A percentile compares a stretch with the other conserved stretches of the same genome.
phyloP scores from a whole-genome alignment of 64 coral and sea anemone species.

The Stichodactyla mertensii region DNA sequence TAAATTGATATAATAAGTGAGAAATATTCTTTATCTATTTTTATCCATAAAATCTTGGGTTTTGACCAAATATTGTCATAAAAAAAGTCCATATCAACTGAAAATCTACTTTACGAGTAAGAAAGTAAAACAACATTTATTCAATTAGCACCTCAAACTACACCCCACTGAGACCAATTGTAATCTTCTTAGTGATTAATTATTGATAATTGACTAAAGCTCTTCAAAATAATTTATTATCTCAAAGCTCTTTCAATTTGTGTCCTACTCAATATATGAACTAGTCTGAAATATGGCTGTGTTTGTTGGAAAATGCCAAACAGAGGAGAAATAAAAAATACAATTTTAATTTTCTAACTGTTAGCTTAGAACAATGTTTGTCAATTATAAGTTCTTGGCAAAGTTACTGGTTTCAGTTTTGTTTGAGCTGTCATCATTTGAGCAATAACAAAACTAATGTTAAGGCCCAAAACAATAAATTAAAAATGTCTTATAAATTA shows the following conservation, averaged over 20 bases:
- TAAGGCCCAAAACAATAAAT: too few species aligned
- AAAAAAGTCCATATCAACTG: not conserved
- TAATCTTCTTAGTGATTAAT: not conserved
- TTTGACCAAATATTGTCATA: not conserved
- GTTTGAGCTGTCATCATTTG: not conserved
- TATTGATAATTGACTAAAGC: not conserved
- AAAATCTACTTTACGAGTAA: not conserved
- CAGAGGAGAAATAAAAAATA: too few species aligned
- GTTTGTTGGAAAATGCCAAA: not conserved
- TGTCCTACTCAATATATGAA: not conserved
- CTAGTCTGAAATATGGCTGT: not conserved
- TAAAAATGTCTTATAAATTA: too few species aligned
- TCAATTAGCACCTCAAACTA: not conserved
- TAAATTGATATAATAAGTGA: too few species aligned
- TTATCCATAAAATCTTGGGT: not conserved
- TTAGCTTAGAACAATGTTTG: not conserved
- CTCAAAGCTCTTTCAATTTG: not conserved
- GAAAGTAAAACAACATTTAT: not conserved
- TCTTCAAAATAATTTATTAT: not conserved
- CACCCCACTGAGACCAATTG: not conserved
- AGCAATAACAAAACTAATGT: too few species aligned
- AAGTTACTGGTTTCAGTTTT: not conserved
- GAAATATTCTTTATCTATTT: too few species aligned
- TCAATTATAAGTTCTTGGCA: not conserved
- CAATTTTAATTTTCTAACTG: too few species aligned